Evolutionary conservation across 2,888 invertebrate genomes (phyloP).

Genomic region (Trachelus iudaicus): DNA sequence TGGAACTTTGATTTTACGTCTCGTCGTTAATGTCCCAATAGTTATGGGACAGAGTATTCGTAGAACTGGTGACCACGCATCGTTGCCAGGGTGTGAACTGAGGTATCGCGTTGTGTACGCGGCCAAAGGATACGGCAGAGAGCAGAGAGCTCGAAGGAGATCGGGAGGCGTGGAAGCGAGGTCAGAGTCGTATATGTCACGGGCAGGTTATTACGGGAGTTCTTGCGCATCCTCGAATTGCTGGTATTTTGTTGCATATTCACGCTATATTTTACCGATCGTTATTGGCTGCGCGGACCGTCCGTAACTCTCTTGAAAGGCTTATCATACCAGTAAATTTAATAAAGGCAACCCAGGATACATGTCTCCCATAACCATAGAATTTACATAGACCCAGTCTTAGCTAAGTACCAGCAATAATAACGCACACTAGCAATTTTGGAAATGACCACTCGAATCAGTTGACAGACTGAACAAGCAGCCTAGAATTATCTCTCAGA

Average conservation of each 20-base stretch:
- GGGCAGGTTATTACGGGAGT: conserved; percentile 31
- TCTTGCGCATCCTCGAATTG: conserved; percentile 37
- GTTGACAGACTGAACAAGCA: not conserved
- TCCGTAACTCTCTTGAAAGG: not conserved
- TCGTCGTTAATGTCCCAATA: not conserved
- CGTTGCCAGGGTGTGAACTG: not conserved
- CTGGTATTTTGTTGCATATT: conserved; percentile 36
- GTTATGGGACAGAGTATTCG: not conserved
- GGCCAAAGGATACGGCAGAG: not conserved
- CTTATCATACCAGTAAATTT: not conserved
- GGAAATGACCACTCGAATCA: not conserved
- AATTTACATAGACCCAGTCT: not conserved
- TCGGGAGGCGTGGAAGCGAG: conserved; percentile 7
- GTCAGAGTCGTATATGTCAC: conserved; percentile 36
- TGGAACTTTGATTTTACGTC: not conserved
- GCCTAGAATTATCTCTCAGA: not conserved
- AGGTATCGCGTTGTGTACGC: not conserved
- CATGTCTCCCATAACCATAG: not conserved
- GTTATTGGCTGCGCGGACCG: conserved; percentile 29
- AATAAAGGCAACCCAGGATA: not conserved
- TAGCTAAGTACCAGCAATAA: not conserved
- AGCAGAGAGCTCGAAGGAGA: conserved; percentile 17
- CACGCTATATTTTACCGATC: conserved; percentile 39
- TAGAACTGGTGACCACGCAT: conserved; percentile 1
- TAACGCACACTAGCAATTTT: not conserved